A percentile compares a stretch with the other conserved stretches of the same genome.
Conservation (phyloP, 2,888 invertebrate species). For the Plagiodera versicolora region DNA sequence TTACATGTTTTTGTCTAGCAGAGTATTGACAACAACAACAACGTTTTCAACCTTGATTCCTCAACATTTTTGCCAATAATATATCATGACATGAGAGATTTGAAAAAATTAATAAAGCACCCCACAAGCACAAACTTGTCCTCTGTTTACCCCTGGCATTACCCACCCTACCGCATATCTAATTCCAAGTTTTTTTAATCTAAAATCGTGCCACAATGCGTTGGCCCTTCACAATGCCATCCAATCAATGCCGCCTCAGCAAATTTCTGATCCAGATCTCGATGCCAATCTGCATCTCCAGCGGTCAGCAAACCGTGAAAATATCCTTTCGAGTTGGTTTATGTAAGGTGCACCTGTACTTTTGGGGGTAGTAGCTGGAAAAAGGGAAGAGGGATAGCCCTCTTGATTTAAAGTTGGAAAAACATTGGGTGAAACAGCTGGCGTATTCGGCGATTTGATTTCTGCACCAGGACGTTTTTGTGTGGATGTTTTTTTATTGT, state of each 20-base stretch:
- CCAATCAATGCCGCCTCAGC: conserved; percentile 23
- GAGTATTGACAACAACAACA: too few relatives aligned
- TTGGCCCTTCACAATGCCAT: conserved; percentile 28
- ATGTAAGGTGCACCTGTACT: conserved; percentile 42
- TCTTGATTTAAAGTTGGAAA: not conserved
- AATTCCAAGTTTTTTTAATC: conserved; percentile 32
- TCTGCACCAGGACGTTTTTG: too few relatives aligned
- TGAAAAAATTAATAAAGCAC: not conserved
- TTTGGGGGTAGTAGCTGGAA: conserved; percentile 29
- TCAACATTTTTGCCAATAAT: too few relatives aligned
- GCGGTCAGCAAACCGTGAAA: conserved; percentile 45
- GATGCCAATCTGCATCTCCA: conserved; percentile 34
- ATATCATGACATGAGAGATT: not conserved
- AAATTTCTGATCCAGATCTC: not conserved
- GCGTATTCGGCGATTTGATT: too few relatives aligned
- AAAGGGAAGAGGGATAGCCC: not conserved
- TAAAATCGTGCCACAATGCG: conserved; percentile 29
- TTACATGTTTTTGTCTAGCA: too few relatives aligned
- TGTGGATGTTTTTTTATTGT: too few relatives aligned
- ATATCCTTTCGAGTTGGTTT: conserved; percentile 40
- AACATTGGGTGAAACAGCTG: not conserved
- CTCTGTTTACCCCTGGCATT: conserved; percentile 20
- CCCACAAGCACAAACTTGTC: conserved; percentile 11
- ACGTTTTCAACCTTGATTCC: too few relatives aligned
- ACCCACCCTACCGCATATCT: conserved; percentile 25